Conservation (phyloP, 2,113 vertebrate genomes). For the Seriola dumerili region DNA sequence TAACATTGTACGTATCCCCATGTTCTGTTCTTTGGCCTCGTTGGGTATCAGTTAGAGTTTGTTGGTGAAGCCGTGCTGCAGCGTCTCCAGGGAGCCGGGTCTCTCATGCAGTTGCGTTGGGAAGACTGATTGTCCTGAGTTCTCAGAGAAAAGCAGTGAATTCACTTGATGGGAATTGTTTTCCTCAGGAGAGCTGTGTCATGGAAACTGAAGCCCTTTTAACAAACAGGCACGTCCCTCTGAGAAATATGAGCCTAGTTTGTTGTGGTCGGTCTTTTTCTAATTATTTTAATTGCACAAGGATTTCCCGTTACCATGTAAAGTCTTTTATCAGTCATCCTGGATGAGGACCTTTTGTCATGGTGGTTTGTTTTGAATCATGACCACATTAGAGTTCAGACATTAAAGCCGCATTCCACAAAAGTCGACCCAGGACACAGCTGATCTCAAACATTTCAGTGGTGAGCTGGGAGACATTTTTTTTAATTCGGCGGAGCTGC, state of each 20-base stretch:
- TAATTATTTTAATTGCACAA: background rate
- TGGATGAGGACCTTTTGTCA: constrained; percentile 5
- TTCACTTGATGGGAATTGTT: constrained; percentile 60
- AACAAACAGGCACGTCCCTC: constrained; percentile 38
- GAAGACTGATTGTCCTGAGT: constrained; percentile 59
- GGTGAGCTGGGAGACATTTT: background rate
- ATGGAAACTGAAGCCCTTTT: constrained; percentile 69
- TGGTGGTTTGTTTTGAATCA: background rate
- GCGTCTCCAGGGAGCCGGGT: constrained; percentile 51
- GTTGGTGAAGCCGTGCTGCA: background rate
- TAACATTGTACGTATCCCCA: background rate
- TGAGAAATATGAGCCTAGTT: constrained; percentile 9
- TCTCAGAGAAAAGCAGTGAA: constrained; percentile 60
- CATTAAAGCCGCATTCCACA: background rate
- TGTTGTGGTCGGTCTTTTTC: background rate
- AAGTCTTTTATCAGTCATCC: background rate
- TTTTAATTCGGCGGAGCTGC: background rate
- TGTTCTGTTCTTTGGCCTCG: background rate
- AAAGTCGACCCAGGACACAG: background rate
- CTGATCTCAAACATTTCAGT: background rate
- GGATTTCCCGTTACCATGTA: background rate
- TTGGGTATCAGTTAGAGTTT: constrained; percentile 6
- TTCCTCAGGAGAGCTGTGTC: constrained; percentile 57
- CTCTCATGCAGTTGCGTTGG: constrained; percentile 53
- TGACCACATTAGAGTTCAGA: background rate